These are phyloP conservation scores for Deroplatys truncata DNA, from an alignment of 2,888 invertebrate species.

Conservation along the genomic window DNA sequence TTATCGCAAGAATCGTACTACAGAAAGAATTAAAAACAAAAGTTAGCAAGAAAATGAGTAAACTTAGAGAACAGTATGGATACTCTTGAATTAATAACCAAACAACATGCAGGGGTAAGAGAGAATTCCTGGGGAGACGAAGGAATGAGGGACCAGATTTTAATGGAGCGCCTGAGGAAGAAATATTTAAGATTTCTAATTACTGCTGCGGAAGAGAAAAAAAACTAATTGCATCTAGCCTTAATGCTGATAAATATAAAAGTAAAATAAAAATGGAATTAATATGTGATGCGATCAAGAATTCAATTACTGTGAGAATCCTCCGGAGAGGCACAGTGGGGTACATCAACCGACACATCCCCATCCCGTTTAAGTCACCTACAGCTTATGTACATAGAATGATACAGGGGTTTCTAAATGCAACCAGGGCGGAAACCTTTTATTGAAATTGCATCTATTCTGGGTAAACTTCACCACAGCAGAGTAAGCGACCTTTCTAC, in stretches of 20 bases:
- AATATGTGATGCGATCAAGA: background rate
- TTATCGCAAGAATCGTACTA: no score
- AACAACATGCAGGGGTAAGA: background rate
- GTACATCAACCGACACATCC: background rate
- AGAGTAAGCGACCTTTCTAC: background rate
- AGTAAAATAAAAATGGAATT: background rate
- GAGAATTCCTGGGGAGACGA: background rate
- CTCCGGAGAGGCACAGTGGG: background rate
- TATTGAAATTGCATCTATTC: conserved; percentile 33
- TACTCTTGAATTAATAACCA: background rate
- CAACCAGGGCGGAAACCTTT: conserved; percentile 27
- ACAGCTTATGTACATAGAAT: background rate
- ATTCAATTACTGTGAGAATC: background rate
- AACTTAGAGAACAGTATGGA: background rate
- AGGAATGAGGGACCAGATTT: background rate
- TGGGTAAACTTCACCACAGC: conserved; percentile 26
- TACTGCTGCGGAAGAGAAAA: background rate
- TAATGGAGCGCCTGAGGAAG: background rate
- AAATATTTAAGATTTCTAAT: background rate
- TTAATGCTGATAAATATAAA: background rate
- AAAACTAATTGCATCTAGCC: background rate
- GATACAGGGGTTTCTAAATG: background rate
- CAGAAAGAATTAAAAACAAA: background rate
- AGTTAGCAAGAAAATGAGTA: background rate
- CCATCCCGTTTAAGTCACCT: background rate